Conservation (phyloP, 2,888 invertebrate species). For the Allolobophora icterica region DNA sequence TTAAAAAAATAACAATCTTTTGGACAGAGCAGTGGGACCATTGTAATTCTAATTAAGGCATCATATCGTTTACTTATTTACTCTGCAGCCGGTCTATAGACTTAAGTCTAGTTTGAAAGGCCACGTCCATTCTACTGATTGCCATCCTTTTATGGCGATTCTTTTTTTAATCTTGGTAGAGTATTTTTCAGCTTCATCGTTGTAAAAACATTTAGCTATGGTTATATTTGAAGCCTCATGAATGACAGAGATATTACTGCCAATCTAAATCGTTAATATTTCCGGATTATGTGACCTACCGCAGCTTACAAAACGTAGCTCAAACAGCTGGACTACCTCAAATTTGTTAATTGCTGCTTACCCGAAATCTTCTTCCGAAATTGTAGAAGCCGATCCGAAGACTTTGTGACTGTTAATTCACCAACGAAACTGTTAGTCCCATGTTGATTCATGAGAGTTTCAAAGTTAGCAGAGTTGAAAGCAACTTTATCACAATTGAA, state of each 20-base stretch:
- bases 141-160: background rate
- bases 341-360: background rate
- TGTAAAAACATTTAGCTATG: background rate
- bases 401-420: background rate
- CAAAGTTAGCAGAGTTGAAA: background rate
- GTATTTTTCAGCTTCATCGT: background rate
- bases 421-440: background rate
- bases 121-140: no score
- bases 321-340: background rate
- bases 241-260: background rate
- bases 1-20: no score
- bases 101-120: no score
- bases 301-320: no score
- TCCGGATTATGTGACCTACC: no score
- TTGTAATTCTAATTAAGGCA: no score
- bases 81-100: no score
- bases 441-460: background rate
- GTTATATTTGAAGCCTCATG: background rate
- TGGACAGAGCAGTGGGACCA: no score
- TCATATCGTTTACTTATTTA: no score
- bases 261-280: background rate
- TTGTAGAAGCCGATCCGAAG: background rate
- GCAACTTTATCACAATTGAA: background rate
- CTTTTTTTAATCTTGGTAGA: background rate
- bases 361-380: background rate